Evolutionary conservation across 2,888 invertebrate genomes (phyloP).

Genomic region (Chloroclysta siterata): DNA sequence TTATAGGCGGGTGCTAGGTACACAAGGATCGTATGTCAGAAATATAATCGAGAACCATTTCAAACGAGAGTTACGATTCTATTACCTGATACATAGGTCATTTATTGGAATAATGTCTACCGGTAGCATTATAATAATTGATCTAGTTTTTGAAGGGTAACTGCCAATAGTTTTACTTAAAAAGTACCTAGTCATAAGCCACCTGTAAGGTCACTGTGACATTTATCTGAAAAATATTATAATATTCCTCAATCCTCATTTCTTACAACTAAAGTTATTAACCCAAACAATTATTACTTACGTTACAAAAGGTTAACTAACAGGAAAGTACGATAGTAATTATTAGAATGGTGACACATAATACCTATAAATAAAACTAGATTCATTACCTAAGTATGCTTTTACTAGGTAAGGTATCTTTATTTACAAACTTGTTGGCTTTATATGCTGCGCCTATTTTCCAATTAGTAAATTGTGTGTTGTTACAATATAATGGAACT

Average conservation of each 20-base stretch:
- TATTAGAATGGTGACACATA: background rate
- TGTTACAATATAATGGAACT: no score
- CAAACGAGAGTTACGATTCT: conserved; percentile 4
- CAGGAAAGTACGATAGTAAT: background rate
- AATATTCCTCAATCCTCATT: background rate
- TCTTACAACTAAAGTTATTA: background rate
- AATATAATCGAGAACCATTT: conserved; percentile 15
- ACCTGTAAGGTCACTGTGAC: background rate
- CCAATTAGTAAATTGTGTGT: conserved; percentile 38
- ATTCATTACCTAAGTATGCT: background rate
- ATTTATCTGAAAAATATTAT: background rate
- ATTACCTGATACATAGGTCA: conserved; percentile 11
- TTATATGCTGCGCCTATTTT: conserved; percentile 27
- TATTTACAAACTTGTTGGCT: conserved; percentile 2
- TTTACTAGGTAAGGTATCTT: background rate
- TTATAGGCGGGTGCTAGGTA: conserved; percentile 6
- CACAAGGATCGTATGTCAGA: conserved; percentile 17
- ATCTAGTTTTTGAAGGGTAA: conserved; percentile 14
- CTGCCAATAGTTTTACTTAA: conserved; percentile 22
- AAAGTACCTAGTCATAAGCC: background rate
- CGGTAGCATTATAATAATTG: conserved; percentile 8
- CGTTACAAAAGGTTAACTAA: no score
- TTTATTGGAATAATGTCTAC: conserved; percentile 9
- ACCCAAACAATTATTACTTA: no score
- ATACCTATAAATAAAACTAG: background rate